Conservation (phyloP, 2,113 vertebrate genomes). For the Chauna torquata region DNA sequence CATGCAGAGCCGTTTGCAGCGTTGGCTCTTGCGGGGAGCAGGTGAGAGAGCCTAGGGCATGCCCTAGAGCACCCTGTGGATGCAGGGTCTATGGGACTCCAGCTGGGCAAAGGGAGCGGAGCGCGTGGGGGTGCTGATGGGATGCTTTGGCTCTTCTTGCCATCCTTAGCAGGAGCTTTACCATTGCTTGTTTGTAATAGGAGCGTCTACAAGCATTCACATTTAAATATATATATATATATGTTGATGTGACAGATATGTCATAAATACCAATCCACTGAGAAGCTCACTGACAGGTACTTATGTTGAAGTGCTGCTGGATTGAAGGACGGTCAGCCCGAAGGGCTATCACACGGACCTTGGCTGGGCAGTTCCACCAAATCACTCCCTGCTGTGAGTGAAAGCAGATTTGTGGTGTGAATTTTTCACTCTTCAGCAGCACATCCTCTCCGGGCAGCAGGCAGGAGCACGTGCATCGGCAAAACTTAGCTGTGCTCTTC, state of each 20-base stretch:
- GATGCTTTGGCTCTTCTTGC: not conserved
- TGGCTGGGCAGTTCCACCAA: not conserved
- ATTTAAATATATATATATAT: too few relatives aligned
- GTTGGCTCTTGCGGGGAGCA: not conserved
- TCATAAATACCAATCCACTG: not conserved
- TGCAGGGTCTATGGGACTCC: accelerated
- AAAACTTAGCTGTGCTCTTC: not conserved
- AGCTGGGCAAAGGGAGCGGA: not conserved
- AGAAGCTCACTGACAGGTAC: not conserved
- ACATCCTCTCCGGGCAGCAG: not conserved
- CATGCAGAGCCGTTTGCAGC: accelerated
- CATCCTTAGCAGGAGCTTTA: not conserved
- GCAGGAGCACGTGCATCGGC: not conserved
- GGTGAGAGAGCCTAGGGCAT: not conserved
- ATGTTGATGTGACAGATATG: not conserved
- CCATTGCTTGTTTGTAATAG: accelerated
- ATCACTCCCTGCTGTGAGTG: not conserved
- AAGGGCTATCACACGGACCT: not conserved
- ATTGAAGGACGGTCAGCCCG: not conserved
- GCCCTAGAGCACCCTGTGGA: accelerated
- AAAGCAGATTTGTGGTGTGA: not conserved
- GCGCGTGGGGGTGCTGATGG: not conserved
- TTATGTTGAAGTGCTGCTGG: not conserved
- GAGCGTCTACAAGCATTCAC: not conserved
- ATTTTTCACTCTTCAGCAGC: not conserved